A percentile compares a stretch with the other conserved stretches of the same genome.
These are phyloP conservation scores for Gambusia holbrooki DNA, from an alignment of 2,113 vertebrate species.

Conservation along the genomic window DNA sequence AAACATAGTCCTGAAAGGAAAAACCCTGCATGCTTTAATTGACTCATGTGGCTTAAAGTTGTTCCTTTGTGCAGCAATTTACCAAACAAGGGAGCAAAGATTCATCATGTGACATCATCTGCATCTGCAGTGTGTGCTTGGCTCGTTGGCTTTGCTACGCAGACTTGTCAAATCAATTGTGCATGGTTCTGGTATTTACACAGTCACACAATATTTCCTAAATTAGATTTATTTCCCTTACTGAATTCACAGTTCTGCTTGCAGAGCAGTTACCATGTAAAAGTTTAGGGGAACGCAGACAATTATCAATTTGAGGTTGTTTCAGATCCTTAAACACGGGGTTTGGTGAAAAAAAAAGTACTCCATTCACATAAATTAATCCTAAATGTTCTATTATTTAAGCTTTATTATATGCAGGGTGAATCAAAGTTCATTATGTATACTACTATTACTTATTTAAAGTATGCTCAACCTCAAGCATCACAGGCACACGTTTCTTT, in stretches of 20 bases:
- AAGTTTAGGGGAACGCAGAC: constrained; percentile 19
- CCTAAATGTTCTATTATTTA: not conserved
- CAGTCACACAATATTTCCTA: constrained; percentile 15
- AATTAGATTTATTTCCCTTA: constrained; percentile 15
- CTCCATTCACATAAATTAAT: not conserved
- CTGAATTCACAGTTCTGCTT: not conserved
- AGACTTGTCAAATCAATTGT: constrained; percentile 38
- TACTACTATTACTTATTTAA: not conserved
- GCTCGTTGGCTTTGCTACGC: constrained; percentile 7
- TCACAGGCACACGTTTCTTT: not conserved
- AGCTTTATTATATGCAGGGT: not conserved
- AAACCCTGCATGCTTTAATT: constrained; percentile 33
- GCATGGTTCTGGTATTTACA: constrained; percentile 16
- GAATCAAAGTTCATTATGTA: not conserved
- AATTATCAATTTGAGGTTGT: constrained; percentile 5
- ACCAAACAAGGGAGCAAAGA: constrained; percentile 43
- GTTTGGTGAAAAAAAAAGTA: not conserved
- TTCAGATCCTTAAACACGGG: not conserved
- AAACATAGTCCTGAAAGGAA: constrained; percentile 22
- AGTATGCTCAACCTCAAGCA: not conserved
- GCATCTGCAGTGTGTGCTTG: constrained; percentile 21
- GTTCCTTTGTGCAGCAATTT: constrained; percentile 58
- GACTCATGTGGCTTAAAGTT: constrained; percentile 37
- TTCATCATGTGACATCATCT: constrained; percentile 48
- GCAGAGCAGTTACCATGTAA: constrained; percentile 7